Evolutionary conservation across 2,888 invertebrate genomes (phyloP).

Genomic region (Scelioninae gen. 2): DNA sequence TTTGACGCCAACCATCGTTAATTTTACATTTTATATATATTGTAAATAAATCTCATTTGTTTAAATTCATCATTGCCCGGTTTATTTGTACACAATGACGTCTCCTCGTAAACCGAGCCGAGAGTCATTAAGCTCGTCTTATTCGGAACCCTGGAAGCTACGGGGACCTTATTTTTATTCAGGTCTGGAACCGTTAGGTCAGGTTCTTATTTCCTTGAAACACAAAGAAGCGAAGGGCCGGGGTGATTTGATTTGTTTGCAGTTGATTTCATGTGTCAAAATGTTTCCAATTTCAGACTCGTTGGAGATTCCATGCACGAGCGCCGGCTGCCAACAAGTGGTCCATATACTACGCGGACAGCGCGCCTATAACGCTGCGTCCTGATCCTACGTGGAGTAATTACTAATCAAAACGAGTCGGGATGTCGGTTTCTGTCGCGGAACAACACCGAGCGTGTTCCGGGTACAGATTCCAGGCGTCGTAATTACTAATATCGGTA

Average conservation of each 20-base stretch:
- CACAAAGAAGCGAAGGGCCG: conserved; percentile 15
- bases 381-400: conserved; percentile 72
- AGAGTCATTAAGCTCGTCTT: too few species aligned
- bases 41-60: too few species aligned
- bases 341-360: conserved; percentile 71
- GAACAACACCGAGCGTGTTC: conserved; percentile 62
- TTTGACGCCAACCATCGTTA: too few species aligned
- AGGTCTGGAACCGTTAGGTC: neutral
- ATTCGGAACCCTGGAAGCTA: too few species aligned
- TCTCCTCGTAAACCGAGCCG: too few species aligned
- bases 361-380: conserved; percentile 66
- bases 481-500: conserved; percentile 60
- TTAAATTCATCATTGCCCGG: too few species aligned
- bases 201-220: conserved; percentile 41
- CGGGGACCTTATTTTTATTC: conserved; percentile 21
- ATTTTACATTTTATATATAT: too few species aligned
- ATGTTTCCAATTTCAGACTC: conserved; percentile 63
- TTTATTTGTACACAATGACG: too few species aligned
- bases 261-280: conserved; percentile 52
- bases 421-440: conserved; percentile 56
- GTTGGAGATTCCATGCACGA: conserved; percentile 71
- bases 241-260: conserved; percentile 50
- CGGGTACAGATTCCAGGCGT: conserved; percentile 61
- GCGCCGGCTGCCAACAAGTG: conserved; percentile 71
- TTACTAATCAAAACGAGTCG: conserved; percentile 72